A percentile compares a stretch with the other conserved stretches of the same genome.
Evolutionary conservation across 2,797 vertebrate species (phyloP).

Genomic region (Enteromius unitaeniatus): DNA sequence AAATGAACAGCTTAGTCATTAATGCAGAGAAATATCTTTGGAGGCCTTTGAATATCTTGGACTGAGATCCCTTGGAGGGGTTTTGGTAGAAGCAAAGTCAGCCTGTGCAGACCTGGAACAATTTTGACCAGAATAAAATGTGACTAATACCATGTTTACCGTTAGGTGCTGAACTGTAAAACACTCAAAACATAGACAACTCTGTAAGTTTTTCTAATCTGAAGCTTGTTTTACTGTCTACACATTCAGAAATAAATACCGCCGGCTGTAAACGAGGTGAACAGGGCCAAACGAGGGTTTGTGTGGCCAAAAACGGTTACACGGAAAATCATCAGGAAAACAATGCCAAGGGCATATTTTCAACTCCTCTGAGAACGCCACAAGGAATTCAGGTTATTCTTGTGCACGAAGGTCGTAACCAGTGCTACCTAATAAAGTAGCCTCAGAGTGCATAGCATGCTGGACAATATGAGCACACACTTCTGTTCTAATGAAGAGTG

Average conservation of each 20-base stretch:
- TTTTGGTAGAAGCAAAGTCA: background rate
- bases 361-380: constrained; percentile 12
- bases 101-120: background rate
- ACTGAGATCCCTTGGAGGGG: background rate
- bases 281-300: background rate
- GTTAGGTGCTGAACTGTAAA: background rate
- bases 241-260: background rate
- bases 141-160: background rate
- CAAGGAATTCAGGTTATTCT: background rate
- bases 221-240: background rate
- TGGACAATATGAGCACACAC: constrained; percentile 24
- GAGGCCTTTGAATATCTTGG: background rate
- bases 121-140: background rate
- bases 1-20: background rate
- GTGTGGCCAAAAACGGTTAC: background rate
- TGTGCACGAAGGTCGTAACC: background rate
- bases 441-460: background rate
- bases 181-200: background rate
- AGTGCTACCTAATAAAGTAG: constrained; percentile 8
- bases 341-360: constrained; percentile 2
- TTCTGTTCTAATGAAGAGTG: constrained; percentile 25
- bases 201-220: background rate
- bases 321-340: background rate
- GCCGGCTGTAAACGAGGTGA: constrained; percentile 10
- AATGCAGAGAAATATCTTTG: background rate